phyloP scores from a whole-genome alignment of 2,797 vertebrate genomes.

The Gymnoscopelus microlampas region DNA sequence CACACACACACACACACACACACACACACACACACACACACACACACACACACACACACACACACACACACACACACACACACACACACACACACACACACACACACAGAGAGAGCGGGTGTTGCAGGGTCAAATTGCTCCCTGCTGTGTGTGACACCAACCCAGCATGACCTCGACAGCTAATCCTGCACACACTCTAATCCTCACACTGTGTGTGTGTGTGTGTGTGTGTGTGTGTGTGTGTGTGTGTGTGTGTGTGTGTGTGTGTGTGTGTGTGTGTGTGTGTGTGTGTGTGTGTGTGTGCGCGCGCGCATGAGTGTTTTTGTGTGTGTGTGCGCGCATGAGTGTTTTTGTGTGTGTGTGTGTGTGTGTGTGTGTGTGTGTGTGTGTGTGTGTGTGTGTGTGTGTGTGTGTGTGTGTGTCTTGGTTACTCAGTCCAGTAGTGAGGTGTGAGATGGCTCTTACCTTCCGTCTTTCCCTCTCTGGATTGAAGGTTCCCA shows the following conservation, averaged over 20 bases:
- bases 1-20: slow-evolving; percentile 18
- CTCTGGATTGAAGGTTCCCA: slow-evolving; percentile 86
- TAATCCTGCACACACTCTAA: slow-evolving; percentile 68
- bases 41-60: slow-evolving; percentile 29
- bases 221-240: slow-evolving; percentile 10
- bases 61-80: slow-evolving; percentile 8
- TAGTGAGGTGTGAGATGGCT: slow-evolving; percentile 36
- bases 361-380: slow-evolving; percentile 5
- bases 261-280: background rate
- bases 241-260: slow-evolving; percentile 19
- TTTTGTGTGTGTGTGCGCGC: slow-evolving; percentile 12
- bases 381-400: slow-evolving; percentile 7
- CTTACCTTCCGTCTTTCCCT: slow-evolving; percentile 84
- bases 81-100: slow-evolving; percentile 5
- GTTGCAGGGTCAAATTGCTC: slow-evolving; percentile 66
- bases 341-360: background rate
- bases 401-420: slow-evolving; percentile 16
- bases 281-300: slow-evolving; percentile 6
- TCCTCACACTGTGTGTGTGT: slow-evolving; percentile 46
- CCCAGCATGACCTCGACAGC: slow-evolving; percentile 51
- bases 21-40: slow-evolving; percentile 11
- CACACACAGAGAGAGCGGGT: slow-evolving; percentile 18
- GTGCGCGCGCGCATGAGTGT: too few relatives aligned
- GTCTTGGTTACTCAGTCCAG: background rate
- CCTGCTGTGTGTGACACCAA: slow-evolving; percentile 61